Evolutionary conservation across 2,113 vertebrate species (phyloP).

Genomic region (Hydropotes inermis): DNA sequence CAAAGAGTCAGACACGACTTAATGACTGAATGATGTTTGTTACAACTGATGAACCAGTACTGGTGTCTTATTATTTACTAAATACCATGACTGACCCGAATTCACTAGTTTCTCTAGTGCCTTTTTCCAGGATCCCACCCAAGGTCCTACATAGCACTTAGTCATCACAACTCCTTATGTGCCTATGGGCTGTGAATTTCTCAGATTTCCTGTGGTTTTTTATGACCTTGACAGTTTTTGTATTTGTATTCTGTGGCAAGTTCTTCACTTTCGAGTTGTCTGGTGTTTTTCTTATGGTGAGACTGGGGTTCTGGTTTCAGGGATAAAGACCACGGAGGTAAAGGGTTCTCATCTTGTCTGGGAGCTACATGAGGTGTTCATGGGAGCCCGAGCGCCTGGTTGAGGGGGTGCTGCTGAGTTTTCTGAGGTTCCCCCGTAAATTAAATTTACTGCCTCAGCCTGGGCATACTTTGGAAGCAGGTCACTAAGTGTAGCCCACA

Average conservation of each 20-base stretch:
- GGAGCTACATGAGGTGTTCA: not conserved
- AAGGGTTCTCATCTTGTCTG: not conserved
- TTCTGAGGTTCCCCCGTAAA: not conserved
- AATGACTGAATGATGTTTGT: not conserved
- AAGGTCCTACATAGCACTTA: not conserved
- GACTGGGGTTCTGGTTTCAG: too few relatives aligned
- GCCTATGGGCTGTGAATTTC: not conserved
- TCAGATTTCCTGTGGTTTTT: not conserved
- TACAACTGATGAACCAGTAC: not conserved
- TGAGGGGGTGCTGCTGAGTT: fast-evolving
- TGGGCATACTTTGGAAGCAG: not conserved
- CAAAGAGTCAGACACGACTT: not conserved
- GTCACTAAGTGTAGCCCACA: not conserved
- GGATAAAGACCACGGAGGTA: not conserved
- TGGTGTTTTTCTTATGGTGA: not conserved
- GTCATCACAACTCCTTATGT: not conserved
- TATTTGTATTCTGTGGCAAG: not conserved
- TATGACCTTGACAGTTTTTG: not conserved
- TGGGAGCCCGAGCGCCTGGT: not conserved
- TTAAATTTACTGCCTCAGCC: not conserved
- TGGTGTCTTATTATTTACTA: not conserved
- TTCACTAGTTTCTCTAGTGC: not conserved
- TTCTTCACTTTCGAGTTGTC: not conserved
- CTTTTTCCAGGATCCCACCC: not conserved
- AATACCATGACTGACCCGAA: fast-evolving